Conservation (phyloP, 2,797 vertebrate species). For the Pteronotus mesoamericanus region DNA sequence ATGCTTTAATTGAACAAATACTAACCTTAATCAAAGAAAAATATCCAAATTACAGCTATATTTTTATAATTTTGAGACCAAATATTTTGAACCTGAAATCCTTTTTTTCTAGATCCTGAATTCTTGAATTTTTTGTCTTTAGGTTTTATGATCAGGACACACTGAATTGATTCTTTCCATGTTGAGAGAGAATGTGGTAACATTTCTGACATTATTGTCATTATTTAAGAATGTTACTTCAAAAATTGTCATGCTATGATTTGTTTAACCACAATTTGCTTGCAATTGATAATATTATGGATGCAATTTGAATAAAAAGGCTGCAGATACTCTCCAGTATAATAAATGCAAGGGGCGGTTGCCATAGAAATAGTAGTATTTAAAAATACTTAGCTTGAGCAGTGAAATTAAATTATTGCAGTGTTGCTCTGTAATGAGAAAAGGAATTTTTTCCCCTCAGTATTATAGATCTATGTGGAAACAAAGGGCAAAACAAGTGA, state of each 20-base stretch:
- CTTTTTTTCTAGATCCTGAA: neutral
- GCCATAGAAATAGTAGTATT: constrained; percentile 50
- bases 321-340: neutral
- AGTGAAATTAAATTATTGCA: constrained; percentile 58
- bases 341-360: constrained; percentile 29
- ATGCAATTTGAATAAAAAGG: neutral
- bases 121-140: neutral
- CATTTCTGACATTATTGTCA: neutral
- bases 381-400: constrained; percentile 10
- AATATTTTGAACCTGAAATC: constrained; percentile 15
- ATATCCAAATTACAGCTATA: neutral
- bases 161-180: neutral
- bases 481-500: constrained; percentile 49
- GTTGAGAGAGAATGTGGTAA: neutral
- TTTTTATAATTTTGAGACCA: neutral
- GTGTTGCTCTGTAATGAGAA: constrained; percentile 35
- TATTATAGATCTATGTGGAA: neutral
- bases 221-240: constrained; percentile 41
- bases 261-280: neutral
- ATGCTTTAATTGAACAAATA: constrained; percentile 38
- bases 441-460: neutral
- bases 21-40: constrained; percentile 40
- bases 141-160: neutral
- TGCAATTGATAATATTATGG: neutral
- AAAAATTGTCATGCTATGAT: neutral